Conservation (phyloP, 2,113 vertebrate species). For the Otolemur garnettii region DNA sequence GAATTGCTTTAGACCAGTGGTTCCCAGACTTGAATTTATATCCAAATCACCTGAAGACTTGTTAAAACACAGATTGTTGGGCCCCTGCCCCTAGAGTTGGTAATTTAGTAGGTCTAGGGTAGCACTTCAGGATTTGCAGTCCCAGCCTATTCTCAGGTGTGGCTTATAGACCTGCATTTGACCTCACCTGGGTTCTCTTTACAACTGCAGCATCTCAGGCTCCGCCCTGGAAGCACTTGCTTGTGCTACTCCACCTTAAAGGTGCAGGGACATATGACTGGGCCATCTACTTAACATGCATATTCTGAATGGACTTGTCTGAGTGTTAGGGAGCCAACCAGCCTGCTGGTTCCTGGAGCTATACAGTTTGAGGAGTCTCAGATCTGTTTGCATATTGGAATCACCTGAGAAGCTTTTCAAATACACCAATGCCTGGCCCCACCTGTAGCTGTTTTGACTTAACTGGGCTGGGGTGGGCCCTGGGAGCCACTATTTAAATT, state of each 20-base stretch:
- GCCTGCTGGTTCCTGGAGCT: neutral
- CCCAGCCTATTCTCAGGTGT: neutral
- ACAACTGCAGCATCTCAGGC: neutral
- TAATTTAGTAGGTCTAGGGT: neutral
- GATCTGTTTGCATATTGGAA: neutral
- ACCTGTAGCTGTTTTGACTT: neutral
- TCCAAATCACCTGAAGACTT: neutral
- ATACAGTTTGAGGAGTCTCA: neutral
- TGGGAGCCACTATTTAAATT: neutral
- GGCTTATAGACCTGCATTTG: neutral
- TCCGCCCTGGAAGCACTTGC: neutral
- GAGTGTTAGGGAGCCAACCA: neutral
- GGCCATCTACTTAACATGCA: neutral
- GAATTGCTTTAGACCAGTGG: neutral
- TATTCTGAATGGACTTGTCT: neutral
- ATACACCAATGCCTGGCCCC: neutral
- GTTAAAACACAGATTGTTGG: neutral
- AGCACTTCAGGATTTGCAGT: neutral
- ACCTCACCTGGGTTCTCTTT: neutral
- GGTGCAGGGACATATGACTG: neutral
- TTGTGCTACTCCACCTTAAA: neutral
- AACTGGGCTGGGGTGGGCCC: neutral
- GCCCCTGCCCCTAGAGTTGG: neutral
- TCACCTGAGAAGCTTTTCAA: neutral
- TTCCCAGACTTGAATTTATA: neutral